A percentile compares a stretch with the other conserved stretches of the same genome.
These are phyloP conservation scores for Phyllotreta cruciferae DNA, from an alignment of 2,888 invertebrate species.

Conservation along the genomic window DNA sequence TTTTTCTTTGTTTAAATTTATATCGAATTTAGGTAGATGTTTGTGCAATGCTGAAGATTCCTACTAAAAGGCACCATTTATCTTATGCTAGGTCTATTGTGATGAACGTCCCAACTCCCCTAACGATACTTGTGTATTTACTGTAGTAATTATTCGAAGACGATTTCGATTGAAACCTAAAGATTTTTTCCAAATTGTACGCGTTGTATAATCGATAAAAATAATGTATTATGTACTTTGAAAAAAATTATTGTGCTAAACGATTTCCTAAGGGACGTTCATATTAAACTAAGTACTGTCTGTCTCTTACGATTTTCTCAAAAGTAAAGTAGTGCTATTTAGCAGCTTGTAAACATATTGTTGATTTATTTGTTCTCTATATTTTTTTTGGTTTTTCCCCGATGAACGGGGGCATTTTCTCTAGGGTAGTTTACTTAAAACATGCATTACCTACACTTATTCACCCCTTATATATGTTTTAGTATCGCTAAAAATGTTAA, in stretches of 20 bases:
- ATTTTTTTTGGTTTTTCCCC: slow-evolving; percentile 10
- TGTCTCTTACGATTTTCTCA: slow-evolving; percentile 20
- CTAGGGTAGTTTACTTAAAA: slow-evolving; percentile 6
- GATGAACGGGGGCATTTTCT: slow-evolving; percentile 1
- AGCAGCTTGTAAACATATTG: slow-evolving; percentile 31
- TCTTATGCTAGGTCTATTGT: slow-evolving; percentile 26
- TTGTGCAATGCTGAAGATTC: background rate
- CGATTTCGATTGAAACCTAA: too few species aligned
- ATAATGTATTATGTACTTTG: too few species aligned
- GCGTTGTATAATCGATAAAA: too few species aligned
- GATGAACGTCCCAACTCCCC: slow-evolving; percentile 2
- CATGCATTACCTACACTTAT: background rate
- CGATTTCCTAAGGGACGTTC: background rate
- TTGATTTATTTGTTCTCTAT: slow-evolving; percentile 28
- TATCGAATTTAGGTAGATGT: background rate
- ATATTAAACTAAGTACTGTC: slow-evolving; percentile 25
- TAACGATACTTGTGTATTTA: too few species aligned
- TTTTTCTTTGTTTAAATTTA: background rate
- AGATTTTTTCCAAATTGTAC: too few species aligned
- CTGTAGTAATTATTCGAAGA: too few species aligned
- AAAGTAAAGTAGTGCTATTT: slow-evolving; percentile 29
- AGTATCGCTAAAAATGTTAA: too few species aligned
- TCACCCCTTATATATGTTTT: too few species aligned
- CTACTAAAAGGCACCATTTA: slow-evolving; percentile 26
- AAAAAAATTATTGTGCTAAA: slow-evolving; percentile 1